A percentile compares a stretch with the other conserved stretches of the same genome.
phyloP scores from a whole-genome alignment of 2,113 vertebrate genomes.

The Vidua macroura region DNA sequence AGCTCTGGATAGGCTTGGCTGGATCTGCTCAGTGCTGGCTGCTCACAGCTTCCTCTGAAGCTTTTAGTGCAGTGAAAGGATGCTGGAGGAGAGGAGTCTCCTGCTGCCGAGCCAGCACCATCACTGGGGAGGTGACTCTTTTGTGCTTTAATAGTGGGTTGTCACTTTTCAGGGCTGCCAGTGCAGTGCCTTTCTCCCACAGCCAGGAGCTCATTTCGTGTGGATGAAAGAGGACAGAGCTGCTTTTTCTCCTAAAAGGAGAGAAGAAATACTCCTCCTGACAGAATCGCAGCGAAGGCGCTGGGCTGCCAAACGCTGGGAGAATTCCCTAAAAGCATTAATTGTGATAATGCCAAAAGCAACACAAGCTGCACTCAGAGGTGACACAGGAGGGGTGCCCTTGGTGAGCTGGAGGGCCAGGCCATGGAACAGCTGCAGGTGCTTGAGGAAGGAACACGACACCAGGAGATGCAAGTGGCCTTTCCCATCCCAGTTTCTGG shows the following conservation, averaged over 20 bases:
- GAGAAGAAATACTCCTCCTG: neutral
- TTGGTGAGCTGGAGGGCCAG: rapidly evolving
- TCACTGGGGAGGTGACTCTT: neutral
- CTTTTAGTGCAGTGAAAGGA: neutral
- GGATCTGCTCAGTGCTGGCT: neutral
- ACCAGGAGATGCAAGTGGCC: neutral
- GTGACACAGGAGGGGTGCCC: neutral
- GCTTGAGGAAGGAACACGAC: neutral
- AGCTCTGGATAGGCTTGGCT: neutral
- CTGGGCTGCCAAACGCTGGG: neutral
- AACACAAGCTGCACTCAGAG: neutral
- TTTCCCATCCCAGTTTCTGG: neutral
- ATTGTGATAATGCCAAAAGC: neutral
- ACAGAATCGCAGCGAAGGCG: neutral
- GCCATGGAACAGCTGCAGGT: neutral
- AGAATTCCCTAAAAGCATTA: neutral
- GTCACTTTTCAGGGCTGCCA: neutral
- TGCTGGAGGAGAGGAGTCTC: neutral
- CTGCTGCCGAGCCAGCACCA: neutral
- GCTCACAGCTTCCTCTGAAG: neutral
- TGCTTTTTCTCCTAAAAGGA: neutral
- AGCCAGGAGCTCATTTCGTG: neutral
- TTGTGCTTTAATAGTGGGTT: neutral
- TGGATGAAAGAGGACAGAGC: neutral
- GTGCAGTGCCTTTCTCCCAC: neutral